phyloP scores from a whole-genome alignment of 2,797 vertebrate species.

The Philypnodon macrostomus region DNA sequence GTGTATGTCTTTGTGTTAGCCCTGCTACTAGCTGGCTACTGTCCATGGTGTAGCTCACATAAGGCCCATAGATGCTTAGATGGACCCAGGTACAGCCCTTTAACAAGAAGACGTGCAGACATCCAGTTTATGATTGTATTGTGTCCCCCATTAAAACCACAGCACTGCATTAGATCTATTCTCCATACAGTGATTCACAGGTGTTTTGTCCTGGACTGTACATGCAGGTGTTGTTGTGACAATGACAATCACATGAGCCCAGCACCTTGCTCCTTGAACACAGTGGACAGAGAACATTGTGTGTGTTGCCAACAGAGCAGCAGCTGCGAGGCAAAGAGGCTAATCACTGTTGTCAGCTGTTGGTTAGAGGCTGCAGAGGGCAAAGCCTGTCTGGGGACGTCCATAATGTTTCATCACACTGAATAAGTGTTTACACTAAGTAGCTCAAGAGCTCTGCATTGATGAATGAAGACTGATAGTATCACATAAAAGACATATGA shows the following conservation, averaged over 20 bases:
- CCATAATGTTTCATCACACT: conserved; percentile 56
- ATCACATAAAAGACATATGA: conserved; percentile 3
- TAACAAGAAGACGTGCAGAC: no score
- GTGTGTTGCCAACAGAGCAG: conserved; percentile 37
- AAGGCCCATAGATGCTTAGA: no score
- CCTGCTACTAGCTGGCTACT: no score
- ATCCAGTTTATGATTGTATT: no score
- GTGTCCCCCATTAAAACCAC: neutral
- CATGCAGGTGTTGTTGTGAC: conserved; percentile 27
- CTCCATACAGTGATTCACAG: conserved; percentile 1
- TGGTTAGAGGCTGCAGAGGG: conserved; percentile 51
- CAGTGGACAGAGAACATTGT: conserved; percentile 16
- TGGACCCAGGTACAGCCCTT: no score
- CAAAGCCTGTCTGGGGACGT: conserved; percentile 50
- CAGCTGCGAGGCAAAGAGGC: conserved; percentile 51
- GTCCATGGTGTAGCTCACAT: no score
- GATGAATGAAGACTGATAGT: conserved; percentile 28
- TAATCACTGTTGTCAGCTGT: conserved; percentile 66
- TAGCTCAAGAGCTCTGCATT: conserved; percentile 25
- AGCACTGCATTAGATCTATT: neutral
- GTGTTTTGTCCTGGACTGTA: conserved; percentile 11
- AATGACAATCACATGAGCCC: conserved; percentile 42
- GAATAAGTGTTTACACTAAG: conserved; percentile 46
- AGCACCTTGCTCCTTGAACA: conserved; percentile 29
- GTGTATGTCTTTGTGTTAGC: no score